Conservation (phyloP, 37 sponge, comb jelly and placozoan species). For the Mnemiopsis leidyi region DNA sequence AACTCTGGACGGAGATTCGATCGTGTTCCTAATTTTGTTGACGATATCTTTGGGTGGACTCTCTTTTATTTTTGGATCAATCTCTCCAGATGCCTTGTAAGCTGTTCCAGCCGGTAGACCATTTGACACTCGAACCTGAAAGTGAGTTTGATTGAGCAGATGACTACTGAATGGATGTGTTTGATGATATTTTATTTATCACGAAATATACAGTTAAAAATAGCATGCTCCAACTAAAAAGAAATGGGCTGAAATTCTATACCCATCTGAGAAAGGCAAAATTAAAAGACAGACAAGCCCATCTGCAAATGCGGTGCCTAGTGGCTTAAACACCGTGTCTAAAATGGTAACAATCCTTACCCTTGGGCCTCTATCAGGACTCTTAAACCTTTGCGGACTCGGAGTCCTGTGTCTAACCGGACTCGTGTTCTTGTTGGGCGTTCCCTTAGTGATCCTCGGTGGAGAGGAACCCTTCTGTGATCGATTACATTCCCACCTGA, state of each 20-base stretch:
- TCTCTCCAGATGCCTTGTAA: conserved; percentile 43
- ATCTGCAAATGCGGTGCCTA: too few species aligned
- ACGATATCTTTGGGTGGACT: conserved; percentile 60
- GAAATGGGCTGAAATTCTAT: too few species aligned
- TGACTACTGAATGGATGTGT: too few species aligned
- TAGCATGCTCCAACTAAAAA: too few species aligned
- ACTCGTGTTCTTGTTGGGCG: conserved; percentile 22
- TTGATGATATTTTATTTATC: too few species aligned
- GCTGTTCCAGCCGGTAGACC: conserved; percentile 30
- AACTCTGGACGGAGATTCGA: conserved; percentile 24
- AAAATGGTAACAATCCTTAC: neutral
- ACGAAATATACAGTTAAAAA: too few species aligned
- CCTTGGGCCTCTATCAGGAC: conserved; percentile 38
- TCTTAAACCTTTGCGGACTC: conserved; percentile 19
- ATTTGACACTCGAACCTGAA: conserved; percentile 36
- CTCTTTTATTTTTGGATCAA: neutral
- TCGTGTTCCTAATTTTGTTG: conserved; percentile 41
- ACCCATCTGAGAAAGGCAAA: too few species aligned
- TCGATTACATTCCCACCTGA: conserved; percentile 51
- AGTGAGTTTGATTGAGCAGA: too few species aligned
- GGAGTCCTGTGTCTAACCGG: conserved; percentile 49
- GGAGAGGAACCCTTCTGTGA: neutral
- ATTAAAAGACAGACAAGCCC: too few species aligned
- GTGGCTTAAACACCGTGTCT: too few species aligned
- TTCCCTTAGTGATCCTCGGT: neutral